phyloP scores from a whole-genome alignment of 2,797 vertebrate genomes.

The Chromis chromis region DNA sequence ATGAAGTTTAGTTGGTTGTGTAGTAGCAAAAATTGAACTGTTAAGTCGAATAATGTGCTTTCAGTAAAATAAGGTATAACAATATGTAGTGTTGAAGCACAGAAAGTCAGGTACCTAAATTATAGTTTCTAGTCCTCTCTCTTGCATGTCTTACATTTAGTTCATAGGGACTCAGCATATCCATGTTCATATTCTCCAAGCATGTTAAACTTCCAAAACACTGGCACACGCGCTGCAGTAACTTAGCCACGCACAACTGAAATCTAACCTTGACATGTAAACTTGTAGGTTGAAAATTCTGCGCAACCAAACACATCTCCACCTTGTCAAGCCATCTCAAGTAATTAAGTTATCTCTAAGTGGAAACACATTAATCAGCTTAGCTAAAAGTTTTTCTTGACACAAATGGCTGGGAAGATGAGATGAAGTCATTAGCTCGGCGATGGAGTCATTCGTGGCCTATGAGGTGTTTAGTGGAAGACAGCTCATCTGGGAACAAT shows the following conservation, averaged over 20 bases:
- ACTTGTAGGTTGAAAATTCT: constrained; percentile 2
- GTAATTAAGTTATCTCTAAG: constrained; percentile 51
- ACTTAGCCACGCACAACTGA: not conserved
- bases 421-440: constrained; percentile 61
- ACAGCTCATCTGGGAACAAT: constrained; percentile 71
- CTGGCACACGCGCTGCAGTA: not conserved
- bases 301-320: constrained; percentile 17
- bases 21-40: too few relatives aligned
- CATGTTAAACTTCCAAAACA: not conserved
- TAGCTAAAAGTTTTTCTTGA: constrained; percentile 48
- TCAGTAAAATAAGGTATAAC: not conserved
- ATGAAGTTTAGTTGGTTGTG: too few relatives aligned
- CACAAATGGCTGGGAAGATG: constrained; percentile 57
- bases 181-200: not conserved
- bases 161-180: not conserved
- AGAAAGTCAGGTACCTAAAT: not conserved
- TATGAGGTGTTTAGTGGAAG: constrained; percentile 65
- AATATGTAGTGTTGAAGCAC: not conserved
- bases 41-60: not conserved
- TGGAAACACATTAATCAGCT: constrained; percentile 55
- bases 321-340: constrained; percentile 21
- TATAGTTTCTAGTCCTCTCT: not conserved
- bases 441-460: constrained; percentile 62
- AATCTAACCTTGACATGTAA: constrained; percentile 21
- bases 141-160: not conserved